These are phyloP conservation scores for Sula dactylatra DNA, from an alignment of 2,113 vertebrate genomes.

Conservation along the genomic window DNA sequence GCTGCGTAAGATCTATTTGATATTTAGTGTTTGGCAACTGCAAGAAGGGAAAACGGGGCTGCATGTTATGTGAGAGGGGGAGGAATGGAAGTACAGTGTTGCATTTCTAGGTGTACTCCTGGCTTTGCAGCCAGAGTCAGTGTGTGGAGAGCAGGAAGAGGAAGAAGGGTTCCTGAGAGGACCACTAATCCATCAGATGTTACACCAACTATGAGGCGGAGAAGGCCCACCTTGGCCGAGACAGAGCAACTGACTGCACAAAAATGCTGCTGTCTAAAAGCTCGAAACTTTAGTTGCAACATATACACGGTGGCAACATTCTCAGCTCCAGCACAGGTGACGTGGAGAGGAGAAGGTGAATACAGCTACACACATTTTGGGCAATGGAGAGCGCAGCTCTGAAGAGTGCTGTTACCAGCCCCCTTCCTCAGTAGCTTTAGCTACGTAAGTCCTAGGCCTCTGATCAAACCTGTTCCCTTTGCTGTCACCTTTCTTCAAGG, in stretches of 20 bases:
- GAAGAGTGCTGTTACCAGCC: neutral
- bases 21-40: slow-evolving; percentile 39
- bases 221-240: neutral
- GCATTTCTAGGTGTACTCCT: neutral
- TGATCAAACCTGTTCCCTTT: neutral
- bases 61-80: neutral
- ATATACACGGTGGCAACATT: rapidly evolving
- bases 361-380: neutral
- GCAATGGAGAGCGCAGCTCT: neutral
- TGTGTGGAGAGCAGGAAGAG: neutral
- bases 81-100: slow-evolving; percentile 15
- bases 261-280: neutral
- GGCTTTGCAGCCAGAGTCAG: neutral
- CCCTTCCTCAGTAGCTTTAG: slow-evolving; percentile 1
- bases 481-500: neutral
- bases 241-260: neutral
- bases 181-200: neutral
- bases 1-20: slow-evolving; percentile 12
- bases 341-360: neutral
- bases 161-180: slow-evolving; percentile 46
- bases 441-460: neutral
- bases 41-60: neutral
- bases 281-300: neutral
- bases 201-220: neutral
- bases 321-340: neutral